Percentiles rank a stretch among this genome's conserved stretches.
Evolutionary conservation across 2,113 vertebrate species (phyloP).

Genomic region (Sisor rabdophorus): DNA sequence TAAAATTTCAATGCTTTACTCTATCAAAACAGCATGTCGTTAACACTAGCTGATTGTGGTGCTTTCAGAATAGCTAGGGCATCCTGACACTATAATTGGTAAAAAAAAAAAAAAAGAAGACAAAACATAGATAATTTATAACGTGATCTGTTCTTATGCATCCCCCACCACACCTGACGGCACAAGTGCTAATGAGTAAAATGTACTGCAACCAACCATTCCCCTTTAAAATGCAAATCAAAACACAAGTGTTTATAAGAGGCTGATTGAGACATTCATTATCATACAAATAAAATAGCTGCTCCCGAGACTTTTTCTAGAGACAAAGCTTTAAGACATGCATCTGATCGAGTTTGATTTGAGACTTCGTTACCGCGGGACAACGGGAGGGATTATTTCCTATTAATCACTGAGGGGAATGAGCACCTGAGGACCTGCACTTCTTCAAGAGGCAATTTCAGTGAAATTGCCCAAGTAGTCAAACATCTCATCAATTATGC

Average conservation of each 20-base stretch:
- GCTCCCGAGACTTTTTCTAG: not conserved
- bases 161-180: not conserved
- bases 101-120: not conserved
- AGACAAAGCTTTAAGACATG: not conserved
- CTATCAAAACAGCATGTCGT: too few species aligned
- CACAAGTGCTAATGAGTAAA: not conserved
- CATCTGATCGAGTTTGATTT: not conserved
- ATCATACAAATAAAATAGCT: slow-evolving; percentile 1
- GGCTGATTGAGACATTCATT: not conserved
- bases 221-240: not conserved
- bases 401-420: slow-evolving; percentile 26
- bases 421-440: slow-evolving; percentile 31
- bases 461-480: slow-evolving; percentile 16
- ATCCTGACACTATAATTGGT: too few species aligned
- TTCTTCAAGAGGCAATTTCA: slow-evolving; percentile 33
- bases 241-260: slow-evolving; percentile 1
- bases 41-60: too few species aligned
- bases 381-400: slow-evolving; percentile 18
- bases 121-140: not conserved
- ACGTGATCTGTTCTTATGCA: not conserved
- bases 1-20: too few species aligned
- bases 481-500: slow-evolving; percentile 47
- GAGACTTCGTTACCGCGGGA: slow-evolving; percentile 4
- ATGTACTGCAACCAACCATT: not conserved
- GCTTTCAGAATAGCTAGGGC: too few species aligned